Conservation (phyloP, 37 sponge, comb jelly and placozoan species). For the Aphrocallistes beatrix region DNA sequence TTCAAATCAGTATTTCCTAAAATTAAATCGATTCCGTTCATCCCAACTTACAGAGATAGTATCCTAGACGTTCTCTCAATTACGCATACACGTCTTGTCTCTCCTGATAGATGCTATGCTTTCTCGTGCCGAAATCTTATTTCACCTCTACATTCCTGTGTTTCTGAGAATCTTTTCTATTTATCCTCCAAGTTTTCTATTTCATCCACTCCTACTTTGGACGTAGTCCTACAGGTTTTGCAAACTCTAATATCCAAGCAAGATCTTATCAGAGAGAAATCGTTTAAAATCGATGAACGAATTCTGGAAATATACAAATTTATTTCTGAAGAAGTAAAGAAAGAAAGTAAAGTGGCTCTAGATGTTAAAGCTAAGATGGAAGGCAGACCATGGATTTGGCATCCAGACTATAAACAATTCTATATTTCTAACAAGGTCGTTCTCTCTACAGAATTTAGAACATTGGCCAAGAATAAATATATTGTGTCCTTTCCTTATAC, state of each 20-base stretch:
- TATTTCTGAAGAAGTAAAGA: not conserved
- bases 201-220: not conserved
- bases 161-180: not conserved
- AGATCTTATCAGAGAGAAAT: not conserved
- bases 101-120: not conserved
- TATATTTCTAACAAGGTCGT: not conserved
- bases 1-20: not conserved
- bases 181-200: not conserved
- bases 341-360: not conserved
- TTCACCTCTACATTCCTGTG: not conserved
- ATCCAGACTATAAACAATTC: not conserved
- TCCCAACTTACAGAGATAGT: not conserved
- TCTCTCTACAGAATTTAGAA: not conserved
- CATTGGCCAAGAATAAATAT: not conserved
- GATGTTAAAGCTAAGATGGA: not conserved
- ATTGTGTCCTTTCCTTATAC: not conserved
- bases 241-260: not conserved
- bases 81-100: not conserved
- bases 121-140: not conserved
- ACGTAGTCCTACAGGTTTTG: not conserved
- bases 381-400: not conserved
- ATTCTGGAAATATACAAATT: not conserved
- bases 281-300: not conserved
- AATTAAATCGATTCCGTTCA: not conserved
- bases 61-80: not conserved